phyloP scores from a whole-genome alignment of 2,888 invertebrate species.

The Euproctis similis region DNA sequence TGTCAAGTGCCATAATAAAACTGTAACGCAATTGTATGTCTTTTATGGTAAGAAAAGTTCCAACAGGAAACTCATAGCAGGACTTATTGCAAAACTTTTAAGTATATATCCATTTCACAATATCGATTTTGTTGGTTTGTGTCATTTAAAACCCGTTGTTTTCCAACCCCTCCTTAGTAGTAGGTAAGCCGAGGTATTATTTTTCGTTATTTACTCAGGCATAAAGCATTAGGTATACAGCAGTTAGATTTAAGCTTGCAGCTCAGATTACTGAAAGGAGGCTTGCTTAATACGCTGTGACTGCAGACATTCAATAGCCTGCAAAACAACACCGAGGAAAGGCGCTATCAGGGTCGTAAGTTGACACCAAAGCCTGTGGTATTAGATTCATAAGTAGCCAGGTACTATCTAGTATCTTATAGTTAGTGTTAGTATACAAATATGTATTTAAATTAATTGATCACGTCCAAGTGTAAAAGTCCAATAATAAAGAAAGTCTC shows the following conservation, averaged over 20 bases:
- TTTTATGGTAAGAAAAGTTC: slow-evolving; percentile 14
- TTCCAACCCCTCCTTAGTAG: slow-evolving; percentile 18
- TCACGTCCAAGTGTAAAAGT: too few species aligned
- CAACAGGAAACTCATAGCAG: slow-evolving; percentile 1
- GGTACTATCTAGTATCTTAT: slow-evolving; percentile 26
- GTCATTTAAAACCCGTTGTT: slow-evolving; percentile 13
- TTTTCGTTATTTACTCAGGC: slow-evolving; percentile 54
- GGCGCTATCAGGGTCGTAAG: slow-evolving; percentile 63
- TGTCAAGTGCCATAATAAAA: slow-evolving; percentile 62
- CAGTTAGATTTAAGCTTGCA: slow-evolving; percentile 60
- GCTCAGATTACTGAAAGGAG: slow-evolving; percentile 59
- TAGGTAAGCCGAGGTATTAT: slow-evolving; percentile 33
- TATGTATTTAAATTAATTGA: too few species aligned
- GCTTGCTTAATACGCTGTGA: slow-evolving; percentile 63
- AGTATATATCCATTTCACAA: slow-evolving; percentile 13
- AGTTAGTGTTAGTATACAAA: too few species aligned
- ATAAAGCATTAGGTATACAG: slow-evolving; percentile 55
- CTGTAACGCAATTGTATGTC: slow-evolving; percentile 40
- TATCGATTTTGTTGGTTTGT: too few species aligned
- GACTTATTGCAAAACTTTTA: slow-evolving; percentile 9
- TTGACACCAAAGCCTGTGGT: slow-evolving; percentile 64
- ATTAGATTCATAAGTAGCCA: slow-evolving; percentile 42
- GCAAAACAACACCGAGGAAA: slow-evolving; percentile 65
- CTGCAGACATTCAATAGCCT: slow-evolving; percentile 67
- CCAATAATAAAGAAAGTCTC: too few species aligned